A percentile compares a stretch with the other conserved stretches of the same genome.
Evolutionary conservation across 1,140 invertebrate species (phyloP).

Genomic region (Pogonognathellus flavescens): DNA sequence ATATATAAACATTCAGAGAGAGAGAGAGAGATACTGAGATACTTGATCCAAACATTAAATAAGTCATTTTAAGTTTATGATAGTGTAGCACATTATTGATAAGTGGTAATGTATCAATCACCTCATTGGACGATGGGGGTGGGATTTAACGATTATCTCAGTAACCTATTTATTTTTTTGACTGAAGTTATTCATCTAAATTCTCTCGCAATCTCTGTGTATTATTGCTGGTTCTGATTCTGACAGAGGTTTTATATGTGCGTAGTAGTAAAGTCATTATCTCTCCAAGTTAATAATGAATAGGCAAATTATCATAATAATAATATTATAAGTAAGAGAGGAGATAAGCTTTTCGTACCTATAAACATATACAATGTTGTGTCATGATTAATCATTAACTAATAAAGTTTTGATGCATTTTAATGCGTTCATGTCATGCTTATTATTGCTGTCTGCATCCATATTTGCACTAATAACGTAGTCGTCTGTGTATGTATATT

Average conservation of each 20-base stretch:
- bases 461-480: no score
- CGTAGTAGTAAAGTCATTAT: slow-evolving; percentile 24
- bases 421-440: no score
- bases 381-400: no score
- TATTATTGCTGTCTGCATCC: no score
- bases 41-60: slow-evolving; percentile 41
- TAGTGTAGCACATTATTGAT: slow-evolving; percentile 28
- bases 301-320: not conserved
- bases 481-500: no score
- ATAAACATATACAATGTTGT: no score
- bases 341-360: no score
- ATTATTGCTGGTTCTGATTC: no score
- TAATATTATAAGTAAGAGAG: no score
- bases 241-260: slow-evolving; percentile 6
- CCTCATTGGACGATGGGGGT: slow-evolving; percentile 39
- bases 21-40: not conserved
- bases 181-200: slow-evolving; percentile 16
- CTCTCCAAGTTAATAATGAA: not conserved
- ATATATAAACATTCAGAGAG: no score
- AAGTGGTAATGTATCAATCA: slow-evolving; percentile 28
- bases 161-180: slow-evolving; percentile 43
- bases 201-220: not conserved
- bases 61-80: slow-evolving; percentile 42
- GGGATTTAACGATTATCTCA: slow-evolving; percentile 28
- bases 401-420: no score